These are phyloP conservation scores for Styela plicata DNA, from an alignment of 23 tunicate species.

Conservation along the genomic window DNA sequence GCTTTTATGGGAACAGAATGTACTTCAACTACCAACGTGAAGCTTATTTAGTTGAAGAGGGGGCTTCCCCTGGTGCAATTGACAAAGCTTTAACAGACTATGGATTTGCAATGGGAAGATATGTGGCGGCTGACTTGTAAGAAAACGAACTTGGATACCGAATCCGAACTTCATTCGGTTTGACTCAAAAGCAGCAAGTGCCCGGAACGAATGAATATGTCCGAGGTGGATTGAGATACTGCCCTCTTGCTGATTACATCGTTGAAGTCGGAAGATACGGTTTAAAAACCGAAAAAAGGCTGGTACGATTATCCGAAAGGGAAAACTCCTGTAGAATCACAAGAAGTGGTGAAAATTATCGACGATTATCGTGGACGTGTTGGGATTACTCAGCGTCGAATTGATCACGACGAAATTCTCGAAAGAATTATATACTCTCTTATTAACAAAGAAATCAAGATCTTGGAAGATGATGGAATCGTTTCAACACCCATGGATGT, in stretches of 20 bases:
- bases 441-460: constrained; percentile 73
- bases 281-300: constrained; percentile 54
- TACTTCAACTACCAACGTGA: constrained; percentile 39
- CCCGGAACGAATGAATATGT: too few relatives aligned
- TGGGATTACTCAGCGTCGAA: constrained; percentile 28
- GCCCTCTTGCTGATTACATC: too few relatives aligned
- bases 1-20: constrained; percentile 79
- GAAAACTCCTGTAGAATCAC: constrained; percentile 26
- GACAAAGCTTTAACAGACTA: constrained; percentile 47
- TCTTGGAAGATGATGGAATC: constrained; percentile 75
- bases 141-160: too few relatives aligned
- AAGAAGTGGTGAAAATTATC: constrained; percentile 48
- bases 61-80: constrained; percentile 70
- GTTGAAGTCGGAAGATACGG: too few relatives aligned
- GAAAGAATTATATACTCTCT: constrained; percentile 57
- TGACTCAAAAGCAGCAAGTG: too few relatives aligned
- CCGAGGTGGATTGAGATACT: too few relatives aligned
- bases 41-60: constrained; percentile 77
- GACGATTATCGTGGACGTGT: constrained; percentile 37
- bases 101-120: too few relatives aligned
- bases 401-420: constrained; percentile 50
- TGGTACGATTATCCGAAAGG: constrained; percentile 63
- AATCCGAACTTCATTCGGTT: too few relatives aligned
- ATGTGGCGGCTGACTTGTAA: too few relatives aligned
- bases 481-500: constrained; percentile 49